Evolutionary conservation across 2,797 vertebrate genomes (phyloP).

Genomic region (Premnoplex brunnescens): DNA sequence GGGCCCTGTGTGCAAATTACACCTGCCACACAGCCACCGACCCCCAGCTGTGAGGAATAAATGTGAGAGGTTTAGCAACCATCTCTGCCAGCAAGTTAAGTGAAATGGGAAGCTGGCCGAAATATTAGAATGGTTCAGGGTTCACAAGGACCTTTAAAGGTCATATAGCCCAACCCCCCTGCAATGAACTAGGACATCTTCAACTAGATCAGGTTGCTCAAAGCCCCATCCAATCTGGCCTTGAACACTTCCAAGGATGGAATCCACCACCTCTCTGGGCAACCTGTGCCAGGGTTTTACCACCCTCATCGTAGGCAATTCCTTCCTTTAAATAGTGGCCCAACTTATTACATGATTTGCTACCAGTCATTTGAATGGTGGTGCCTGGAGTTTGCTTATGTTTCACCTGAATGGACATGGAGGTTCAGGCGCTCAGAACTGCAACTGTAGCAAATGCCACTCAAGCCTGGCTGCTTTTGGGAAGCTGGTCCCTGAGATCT

Average conservation of each 20-base stretch:
- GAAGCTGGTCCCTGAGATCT: background rate
- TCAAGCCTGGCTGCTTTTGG: background rate
- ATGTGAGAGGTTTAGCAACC: background rate
- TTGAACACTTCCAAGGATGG: background rate
- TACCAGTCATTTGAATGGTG: background rate
- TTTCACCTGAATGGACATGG: background rate
- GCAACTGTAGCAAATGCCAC: background rate
- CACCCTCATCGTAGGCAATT: rapidly evolving
- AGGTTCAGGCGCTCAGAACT: background rate
- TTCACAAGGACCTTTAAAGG: background rate
- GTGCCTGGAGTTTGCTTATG: background rate
- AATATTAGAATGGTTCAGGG: background rate
- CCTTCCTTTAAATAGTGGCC: background rate
- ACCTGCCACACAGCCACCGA: background rate
- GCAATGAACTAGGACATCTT: background rate
- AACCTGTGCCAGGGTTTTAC: no score
- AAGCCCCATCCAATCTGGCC: background rate
- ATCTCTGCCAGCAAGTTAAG: background rate
- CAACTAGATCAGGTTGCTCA: background rate
- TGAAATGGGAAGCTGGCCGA: background rate
- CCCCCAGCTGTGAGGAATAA: background rate
- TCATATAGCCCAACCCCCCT: background rate
- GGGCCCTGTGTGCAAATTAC: background rate
- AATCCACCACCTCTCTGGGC: background rate
- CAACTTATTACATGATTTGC: background rate